Base-by-base conservation (phyloP, 2,888 invertebrate species). In the Cremastinae sp. region DNA sequence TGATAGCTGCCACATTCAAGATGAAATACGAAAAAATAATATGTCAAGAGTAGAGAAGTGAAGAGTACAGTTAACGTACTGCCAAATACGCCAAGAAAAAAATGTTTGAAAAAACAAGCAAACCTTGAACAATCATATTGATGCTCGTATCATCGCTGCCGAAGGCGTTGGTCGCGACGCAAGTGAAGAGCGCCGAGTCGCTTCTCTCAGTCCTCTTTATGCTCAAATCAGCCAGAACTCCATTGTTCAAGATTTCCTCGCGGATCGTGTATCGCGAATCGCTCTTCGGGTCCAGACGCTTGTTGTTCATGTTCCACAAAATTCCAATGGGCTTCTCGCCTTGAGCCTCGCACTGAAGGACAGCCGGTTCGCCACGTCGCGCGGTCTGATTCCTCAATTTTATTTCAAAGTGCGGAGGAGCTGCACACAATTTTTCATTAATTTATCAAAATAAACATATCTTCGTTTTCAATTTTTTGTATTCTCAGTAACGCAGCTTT, bases 281-380 rank as follows among this genome's bases (percentile, higher is more conserved):
- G 77, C 95, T 94, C 90, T 97, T 96, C 62, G 96, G 95, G 90
- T 97, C 97, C 80, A 97, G 91, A 28, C 97, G 94, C 90, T 96
- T 96, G 91, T 96, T 96, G 91, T 97, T 96, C 94, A 97, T 97
- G 91, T 96, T 97, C 97, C 97, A 97, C 78, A 96, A 92, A 80
- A 97, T 97, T 82, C 97, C 97, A 89, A 97, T 97, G 36, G 97
- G 97, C 92, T 96, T 96, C 90, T 97, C 97, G 81, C 97, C 97
- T 89, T 96, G 96, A 36, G 97, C 97, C 91, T 96, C 96, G 89
- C 97, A 97, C 86, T 96, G 96, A 75, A 97, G 89, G 7, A 97
- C 97, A 41, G 97, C 96, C 28, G 97, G 96, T 90, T 97, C 97
- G 70, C 96, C 96, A 80, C 96, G 94, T 80, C 96, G 94, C 7